phyloP scores from a whole-genome alignment of 2,888 invertebrate genomes.

The Seladonia tumulorum region DNA sequence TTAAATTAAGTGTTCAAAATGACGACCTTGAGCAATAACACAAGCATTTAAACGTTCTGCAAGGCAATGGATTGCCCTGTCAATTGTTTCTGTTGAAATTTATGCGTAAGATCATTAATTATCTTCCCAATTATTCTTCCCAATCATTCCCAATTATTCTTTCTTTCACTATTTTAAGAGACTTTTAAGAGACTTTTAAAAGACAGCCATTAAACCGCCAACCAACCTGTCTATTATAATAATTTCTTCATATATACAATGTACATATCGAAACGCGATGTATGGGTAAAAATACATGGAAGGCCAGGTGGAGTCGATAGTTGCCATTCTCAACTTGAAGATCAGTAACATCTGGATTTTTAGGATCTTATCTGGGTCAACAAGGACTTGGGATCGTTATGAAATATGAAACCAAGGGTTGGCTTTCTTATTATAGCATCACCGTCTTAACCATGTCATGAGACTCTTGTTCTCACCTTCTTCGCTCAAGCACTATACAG shows the following conservation, averaged over 20 bases:
- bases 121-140: no score
- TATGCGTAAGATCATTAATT: no score
- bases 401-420: slow-evolving; percentile 8
- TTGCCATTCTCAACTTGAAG: background rate
- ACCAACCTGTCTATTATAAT: background rate
- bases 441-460: background rate
- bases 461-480: background rate
- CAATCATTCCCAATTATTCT: no score
- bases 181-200: no score
- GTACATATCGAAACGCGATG: background rate
- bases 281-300: background rate
- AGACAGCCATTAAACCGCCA: background rate
- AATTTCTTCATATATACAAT: background rate
- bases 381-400: background rate
- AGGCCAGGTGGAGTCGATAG: background rate
- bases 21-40: no score
- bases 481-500: background rate
- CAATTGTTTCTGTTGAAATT: no score
- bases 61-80: no score
- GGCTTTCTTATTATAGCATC: background rate
- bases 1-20: no score
- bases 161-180: no score
- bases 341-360: background rate
- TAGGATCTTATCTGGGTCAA: background rate
- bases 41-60: no score